phyloP scores from a whole-genome alignment of 1,140 invertebrate genomes.

The Daktulosphaira vitifoliae region DNA sequence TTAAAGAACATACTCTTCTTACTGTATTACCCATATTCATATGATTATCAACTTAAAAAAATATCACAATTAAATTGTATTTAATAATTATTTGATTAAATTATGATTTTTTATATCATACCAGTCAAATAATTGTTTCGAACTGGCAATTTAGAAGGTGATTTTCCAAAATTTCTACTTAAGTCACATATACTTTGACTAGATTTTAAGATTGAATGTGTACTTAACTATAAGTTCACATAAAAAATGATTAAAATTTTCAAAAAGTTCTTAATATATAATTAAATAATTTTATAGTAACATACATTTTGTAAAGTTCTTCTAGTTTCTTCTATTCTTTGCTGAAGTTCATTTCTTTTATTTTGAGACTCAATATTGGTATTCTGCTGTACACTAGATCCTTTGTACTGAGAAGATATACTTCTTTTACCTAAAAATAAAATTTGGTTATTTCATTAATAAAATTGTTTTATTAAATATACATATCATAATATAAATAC shows the following conservation, averaged over 20 bases:
- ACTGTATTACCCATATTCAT: background rate
- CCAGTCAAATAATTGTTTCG: slow-evolving; percentile 18
- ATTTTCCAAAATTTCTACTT: slow-evolving; percentile 45
- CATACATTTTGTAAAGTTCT: slow-evolving; percentile 79
- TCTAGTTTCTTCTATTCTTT: slow-evolving; percentile 77
- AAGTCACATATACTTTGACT: slow-evolving; percentile 75
- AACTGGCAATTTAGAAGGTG: slow-evolving; percentile 15
- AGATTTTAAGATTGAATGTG: slow-evolving; percentile 62
- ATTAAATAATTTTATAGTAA: slow-evolving; percentile 40
- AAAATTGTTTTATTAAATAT: background rate
- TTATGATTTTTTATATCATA: background rate
- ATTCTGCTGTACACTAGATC: slow-evolving; percentile 49
- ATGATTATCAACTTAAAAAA: slow-evolving; percentile 16
- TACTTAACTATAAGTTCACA: slow-evolving; percentile 55
- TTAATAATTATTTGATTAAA: background rate
- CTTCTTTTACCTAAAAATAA: slow-evolving; percentile 38
- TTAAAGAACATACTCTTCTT: slow-evolving; percentile 17
- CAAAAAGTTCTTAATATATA: too few relatives aligned
- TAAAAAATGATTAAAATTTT: slow-evolving; percentile 3
- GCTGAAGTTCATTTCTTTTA: slow-evolving; percentile 71
- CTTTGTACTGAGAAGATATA: slow-evolving; percentile 44
- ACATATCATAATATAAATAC: too few relatives aligned
- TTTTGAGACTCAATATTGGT: slow-evolving; percentile 57
- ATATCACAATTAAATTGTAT: background rate
- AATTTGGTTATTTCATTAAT: background rate